Base-by-base conservation (phyloP, 2,888 invertebrate species). In the Sarcophaga rosellei region DNA sequence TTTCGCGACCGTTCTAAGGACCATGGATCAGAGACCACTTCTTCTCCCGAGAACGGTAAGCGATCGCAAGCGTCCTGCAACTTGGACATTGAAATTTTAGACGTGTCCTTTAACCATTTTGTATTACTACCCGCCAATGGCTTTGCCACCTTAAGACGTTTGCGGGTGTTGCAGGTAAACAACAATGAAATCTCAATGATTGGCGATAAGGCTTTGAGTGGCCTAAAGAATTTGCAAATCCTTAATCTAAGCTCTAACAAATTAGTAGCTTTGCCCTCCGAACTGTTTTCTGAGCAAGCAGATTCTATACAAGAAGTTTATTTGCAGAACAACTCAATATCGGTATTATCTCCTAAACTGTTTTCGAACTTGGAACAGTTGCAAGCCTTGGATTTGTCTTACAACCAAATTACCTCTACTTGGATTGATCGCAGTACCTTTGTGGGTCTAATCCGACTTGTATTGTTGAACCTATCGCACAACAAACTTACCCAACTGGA, bases 181-280 rank as follows among this genome's bases (percentile, higher is more conserved):
- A 96, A 97, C 92, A 98, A 98, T 92, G 97, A 97, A 93, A 96
- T 98, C 89, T 96, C 96, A 57, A 97, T 97, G 95, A 96, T 98
- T 2, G 96, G 96, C 75, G 97, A 98, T 92, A 95, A 96, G 90
- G 97, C 98, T 0, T 94, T 98, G 81, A 95, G 95, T 85, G 97
- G 97, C 23, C 94, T 98, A 72, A 96, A 96, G 92, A 95, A 96
- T 88, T 94, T 99, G 88, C 96, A 96, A 94, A 95, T 97, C 90
- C 95, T 99, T 87, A 98, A 98, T 94, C 94, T 99, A 79, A 97
- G 98, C 53, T 96, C 97, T 90, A 99, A 99, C 93, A 96, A 97
- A 94, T 96, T 99, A 88, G 96, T 96, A 61, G 96, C 97, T 76
- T 94, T 99, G 89, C 98, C 98, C 65, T 95, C 97, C 87, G 96